Conservation (phyloP, 1,140 invertebrate genomes). For the Asobara japonica region DNA sequence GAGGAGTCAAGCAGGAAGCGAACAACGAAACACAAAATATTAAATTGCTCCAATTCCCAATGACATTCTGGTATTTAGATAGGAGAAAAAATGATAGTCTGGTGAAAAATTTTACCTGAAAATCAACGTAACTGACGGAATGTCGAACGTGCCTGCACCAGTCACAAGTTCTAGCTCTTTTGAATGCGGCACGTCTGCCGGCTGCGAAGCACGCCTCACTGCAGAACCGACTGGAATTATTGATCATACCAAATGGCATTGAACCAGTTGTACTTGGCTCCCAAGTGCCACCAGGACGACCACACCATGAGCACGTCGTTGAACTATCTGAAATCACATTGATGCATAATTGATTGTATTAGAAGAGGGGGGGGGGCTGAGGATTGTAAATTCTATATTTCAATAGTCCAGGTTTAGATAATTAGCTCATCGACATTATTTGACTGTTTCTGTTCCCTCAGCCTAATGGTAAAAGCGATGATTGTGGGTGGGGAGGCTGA, state of each 20-base stretch:
- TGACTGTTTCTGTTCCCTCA: too few relatives aligned
- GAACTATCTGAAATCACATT: conserved; percentile 44
- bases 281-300: conserved; percentile 47
- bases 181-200: conserved; percentile 86
- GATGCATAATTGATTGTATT: background rate
- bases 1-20: too few relatives aligned
- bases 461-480: too few relatives aligned
- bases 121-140: conserved; percentile 92
- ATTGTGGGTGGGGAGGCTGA: too few relatives aligned
- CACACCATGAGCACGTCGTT: conserved; percentile 54
- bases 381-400: background rate
- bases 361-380: background rate
- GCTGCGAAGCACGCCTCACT: conserved; percentile 91
- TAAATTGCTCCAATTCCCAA: too few relatives aligned
- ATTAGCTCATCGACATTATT: too few relatives aligned
- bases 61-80: too few relatives aligned
- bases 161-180: conserved; percentile 91
- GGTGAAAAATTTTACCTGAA: conserved; percentile 66
- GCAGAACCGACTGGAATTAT: conserved; percentile 66
- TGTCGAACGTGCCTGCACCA: conserved; percentile 92
- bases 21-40: too few relatives aligned
- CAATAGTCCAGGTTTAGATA: too few relatives aligned
- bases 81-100: too few relatives aligned
- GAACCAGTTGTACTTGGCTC: conserved; percentile 43
- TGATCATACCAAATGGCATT: conserved; percentile 43